Conservation (phyloP, 2,113 vertebrate species). For the Talpa occidentalis region DNA sequence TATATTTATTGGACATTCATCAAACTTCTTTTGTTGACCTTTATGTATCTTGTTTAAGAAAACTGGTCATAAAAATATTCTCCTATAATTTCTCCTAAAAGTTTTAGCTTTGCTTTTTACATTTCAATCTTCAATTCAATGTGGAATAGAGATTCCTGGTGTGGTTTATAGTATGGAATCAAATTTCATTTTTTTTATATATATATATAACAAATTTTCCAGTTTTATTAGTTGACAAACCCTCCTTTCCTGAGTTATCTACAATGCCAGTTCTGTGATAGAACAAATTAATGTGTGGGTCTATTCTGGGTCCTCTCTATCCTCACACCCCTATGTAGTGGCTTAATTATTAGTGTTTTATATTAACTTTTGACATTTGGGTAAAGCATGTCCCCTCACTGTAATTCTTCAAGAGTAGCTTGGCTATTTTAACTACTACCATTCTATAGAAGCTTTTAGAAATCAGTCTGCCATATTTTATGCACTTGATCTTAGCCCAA, state of each 20-base stretch:
- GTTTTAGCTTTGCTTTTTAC: neutral
- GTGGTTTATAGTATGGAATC: neutral
- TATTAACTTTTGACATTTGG: neutral
- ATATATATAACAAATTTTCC: neutral
- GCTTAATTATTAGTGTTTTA: neutral
- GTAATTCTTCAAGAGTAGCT: neutral
- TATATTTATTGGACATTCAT: too few species aligned
- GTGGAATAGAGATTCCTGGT: neutral
- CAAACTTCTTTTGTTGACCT: too few species aligned
- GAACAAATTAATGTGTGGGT: neutral
- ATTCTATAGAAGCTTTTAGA: neutral
- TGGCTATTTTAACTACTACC: neutral
- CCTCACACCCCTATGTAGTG: neutral
- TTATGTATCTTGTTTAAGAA: neutral
- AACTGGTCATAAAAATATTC: neutral
- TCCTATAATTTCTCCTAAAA: too few species aligned
- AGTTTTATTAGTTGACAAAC: neutral
- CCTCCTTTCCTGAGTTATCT: neutral
- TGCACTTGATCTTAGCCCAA: too few species aligned
- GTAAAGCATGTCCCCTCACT: neutral
- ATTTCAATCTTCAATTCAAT: neutral
- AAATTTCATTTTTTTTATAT: neutral
- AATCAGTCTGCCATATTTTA: neutral
- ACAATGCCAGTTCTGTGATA: neutral
- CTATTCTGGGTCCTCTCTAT: neutral